Percentiles rank a stretch among this genome's conserved stretches.
These are phyloP conservation scores for Fringilla coelebs DNA, from an alignment of 2,797 vertebrate genomes.

Conservation along the genomic window DNA sequence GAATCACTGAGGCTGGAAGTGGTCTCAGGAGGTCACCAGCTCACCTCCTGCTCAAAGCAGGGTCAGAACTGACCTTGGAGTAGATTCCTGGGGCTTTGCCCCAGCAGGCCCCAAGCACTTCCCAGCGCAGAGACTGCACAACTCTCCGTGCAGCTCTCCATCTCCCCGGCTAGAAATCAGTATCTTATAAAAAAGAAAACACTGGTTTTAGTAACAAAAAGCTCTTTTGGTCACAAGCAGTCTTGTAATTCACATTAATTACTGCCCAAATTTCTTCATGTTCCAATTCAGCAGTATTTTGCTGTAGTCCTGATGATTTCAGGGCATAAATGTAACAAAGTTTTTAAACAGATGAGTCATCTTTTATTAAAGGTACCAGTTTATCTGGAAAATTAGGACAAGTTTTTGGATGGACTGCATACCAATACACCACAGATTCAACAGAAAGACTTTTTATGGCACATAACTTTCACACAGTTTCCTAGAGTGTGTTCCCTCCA, in stretches of 20 bases:
- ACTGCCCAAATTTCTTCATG: not conserved
- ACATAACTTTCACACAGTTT: not conserved
- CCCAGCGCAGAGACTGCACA: not conserved
- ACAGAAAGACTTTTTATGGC: not conserved
- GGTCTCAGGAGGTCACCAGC: not conserved
- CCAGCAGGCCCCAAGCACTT: not conserved
- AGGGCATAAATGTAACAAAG: not conserved
- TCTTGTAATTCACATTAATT: not conserved
- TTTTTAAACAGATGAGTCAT: not conserved
- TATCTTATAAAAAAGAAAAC: not conserved
- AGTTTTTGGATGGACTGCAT: not conserved
- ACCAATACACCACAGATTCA: not conserved
- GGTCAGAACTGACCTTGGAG: not conserved
- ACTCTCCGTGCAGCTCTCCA: not conserved
- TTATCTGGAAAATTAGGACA: conserved; percentile 17
- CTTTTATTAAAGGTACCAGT: not conserved
- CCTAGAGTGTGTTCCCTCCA: not conserved
- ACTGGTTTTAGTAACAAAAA: not conserved
- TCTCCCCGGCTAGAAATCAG: not conserved
- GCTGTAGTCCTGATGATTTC: not conserved
- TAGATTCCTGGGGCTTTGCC: not conserved
- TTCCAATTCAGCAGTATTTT: conserved; percentile 15
- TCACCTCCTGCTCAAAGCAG: not conserved
- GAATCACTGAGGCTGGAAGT: not conserved
- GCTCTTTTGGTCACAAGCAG: not conserved